These are phyloP conservation scores for human (Homo sapiens) DNA, from an alignment of 2,113 vertebrate genomes.

Conservation along the genomic window GRCh38 chr12:78673001-78673500, in stretches of 20 bases:
- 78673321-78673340: background rate
- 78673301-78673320: background rate
- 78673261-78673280: background rate
- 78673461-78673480: background rate
- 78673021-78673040: conserved; percentile 15
- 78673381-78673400: background rate
- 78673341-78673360: background rate
- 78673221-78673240: background rate
- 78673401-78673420: background rate
- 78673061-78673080: background rate
- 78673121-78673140: conserved; percentile 2
- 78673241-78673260: background rate
- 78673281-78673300: background rate
- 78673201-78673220: background rate
- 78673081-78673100: background rate
- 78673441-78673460: conserved; percentile 22
- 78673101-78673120: conserved; percentile 14
- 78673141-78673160: conserved; percentile 33
- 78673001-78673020: conserved; percentile 21
- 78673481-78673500: background rate
- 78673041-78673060: conserved; percentile 18
- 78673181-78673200: background rate
- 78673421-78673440: background rate
- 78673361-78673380: background rate
- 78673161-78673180: background rate